Evolutionary conservation across 2,113 vertebrate genomes (phyloP).

Genomic region (Sorex araneus): DNA sequence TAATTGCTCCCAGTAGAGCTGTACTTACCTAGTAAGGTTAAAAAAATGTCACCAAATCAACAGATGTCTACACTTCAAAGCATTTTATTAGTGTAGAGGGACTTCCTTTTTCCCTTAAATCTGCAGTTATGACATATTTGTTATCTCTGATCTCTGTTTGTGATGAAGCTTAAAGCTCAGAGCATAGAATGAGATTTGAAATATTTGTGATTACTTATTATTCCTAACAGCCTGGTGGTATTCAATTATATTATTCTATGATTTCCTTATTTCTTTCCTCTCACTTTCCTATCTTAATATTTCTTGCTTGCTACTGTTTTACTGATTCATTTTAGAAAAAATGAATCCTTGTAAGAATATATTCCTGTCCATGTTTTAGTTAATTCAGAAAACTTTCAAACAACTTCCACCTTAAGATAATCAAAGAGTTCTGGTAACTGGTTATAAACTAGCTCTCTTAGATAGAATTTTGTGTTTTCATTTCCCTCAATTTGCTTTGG

Average conservation of each 20-base stretch:
- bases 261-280: constrained; percentile 7
- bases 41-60: constrained; percentile 59
- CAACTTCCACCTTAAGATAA: constrained; percentile 22
- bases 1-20: constrained; percentile 60
- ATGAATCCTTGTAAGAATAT: neutral
- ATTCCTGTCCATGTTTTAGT: neutral
- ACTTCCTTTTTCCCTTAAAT: constrained; percentile 30
- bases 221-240: neutral
- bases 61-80: constrained; percentile 44
- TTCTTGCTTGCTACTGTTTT: constrained; percentile 20
- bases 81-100: neutral
- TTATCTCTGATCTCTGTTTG: constrained; percentile 30
- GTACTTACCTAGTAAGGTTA: constrained; percentile 58
- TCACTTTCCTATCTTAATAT: constrained; percentile 43
- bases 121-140: neutral
- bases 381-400: constrained; percentile 20
- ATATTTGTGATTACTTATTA: neutral
- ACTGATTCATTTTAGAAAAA: neutral
- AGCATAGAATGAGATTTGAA: constrained; percentile 3
- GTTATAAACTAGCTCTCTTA: neutral
- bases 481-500: constrained; percentile 40
- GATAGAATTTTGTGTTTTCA: neutral
- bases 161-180: neutral
- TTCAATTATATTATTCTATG: neutral
- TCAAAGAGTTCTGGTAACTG: neutral